These are phyloP conservation scores for Xestia sexstrigata DNA, from an alignment of 2,888 invertebrate genomes.

Conservation along the genomic window DNA sequence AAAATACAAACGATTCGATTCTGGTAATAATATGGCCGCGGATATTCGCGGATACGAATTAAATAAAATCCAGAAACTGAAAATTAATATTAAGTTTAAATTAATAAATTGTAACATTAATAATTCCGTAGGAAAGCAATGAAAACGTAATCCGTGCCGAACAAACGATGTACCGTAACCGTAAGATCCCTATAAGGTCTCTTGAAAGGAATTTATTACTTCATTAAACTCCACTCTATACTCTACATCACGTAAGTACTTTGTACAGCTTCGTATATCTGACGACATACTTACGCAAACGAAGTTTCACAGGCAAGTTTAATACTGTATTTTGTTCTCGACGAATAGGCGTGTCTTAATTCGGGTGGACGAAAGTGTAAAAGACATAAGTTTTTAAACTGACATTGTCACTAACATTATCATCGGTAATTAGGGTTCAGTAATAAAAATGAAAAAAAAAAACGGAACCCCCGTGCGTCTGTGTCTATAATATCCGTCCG, in stretches of 20 bases:
- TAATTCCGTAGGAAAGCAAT: neutral
- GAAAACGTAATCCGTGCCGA: slow-evolving; percentile 17
- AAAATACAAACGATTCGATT: neutral
- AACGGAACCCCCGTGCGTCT: too few species aligned
- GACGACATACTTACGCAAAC: slow-evolving; percentile 19
- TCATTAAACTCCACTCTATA: slow-evolving; percentile 36
- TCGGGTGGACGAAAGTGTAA: neutral
- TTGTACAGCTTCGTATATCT: slow-evolving; percentile 22
- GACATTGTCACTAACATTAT: too few species aligned
- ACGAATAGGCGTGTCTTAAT: neutral
- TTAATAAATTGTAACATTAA: neutral
- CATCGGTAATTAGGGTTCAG: too few species aligned
- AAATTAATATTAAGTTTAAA: neutral
- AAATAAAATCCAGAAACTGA: too few species aligned
- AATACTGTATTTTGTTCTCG: slow-evolving; percentile 12
- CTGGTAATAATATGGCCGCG: too few species aligned
- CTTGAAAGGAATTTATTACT: slow-evolving; percentile 45
- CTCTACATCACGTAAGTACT: slow-evolving; percentile 26
- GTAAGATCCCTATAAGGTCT: slow-evolving; percentile 28
- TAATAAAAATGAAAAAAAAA: too few species aligned
- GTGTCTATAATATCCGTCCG: too few species aligned
- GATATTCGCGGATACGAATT: too few species aligned
- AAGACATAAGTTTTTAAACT: too few species aligned
- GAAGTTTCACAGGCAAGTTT: slow-evolving; percentile 14
- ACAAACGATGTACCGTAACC: slow-evolving; percentile 13